These are phyloP conservation scores for Psammodynastes pulverulentus DNA, from an alignment of 2,113 vertebrate species.

Conservation along the genomic window DNA sequence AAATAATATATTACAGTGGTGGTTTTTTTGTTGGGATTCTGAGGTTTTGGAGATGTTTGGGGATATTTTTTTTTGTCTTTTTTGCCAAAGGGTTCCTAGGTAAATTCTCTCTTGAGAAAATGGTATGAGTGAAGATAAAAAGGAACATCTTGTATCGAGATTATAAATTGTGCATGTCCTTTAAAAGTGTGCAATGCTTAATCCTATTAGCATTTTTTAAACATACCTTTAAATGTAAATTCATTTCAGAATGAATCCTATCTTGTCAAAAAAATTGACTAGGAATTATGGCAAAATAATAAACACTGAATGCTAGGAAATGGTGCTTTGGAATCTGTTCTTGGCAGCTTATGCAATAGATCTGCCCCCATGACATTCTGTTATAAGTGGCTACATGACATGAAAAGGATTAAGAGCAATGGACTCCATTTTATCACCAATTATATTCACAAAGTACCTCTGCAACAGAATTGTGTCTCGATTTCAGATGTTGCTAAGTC, in stretches of 20 bases:
- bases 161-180: constrained; percentile 65
- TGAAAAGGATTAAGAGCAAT: background rate
- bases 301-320: constrained; percentile 62
- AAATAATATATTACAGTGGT: constrained; percentile 51
- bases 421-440: background rate
- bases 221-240: constrained; percentile 59
- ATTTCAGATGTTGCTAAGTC: background rate
- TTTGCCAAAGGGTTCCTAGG: constrained; percentile 38
- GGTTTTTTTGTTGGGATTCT: constrained; percentile 17
- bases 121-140: constrained; percentile 46
- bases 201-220: constrained; percentile 36
- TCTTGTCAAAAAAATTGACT: constrained; percentile 55
- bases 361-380: background rate
- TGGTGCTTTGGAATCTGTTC: constrained; percentile 23
- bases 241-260: constrained; percentile 61
- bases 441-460: background rate
- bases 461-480: background rate
- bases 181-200: constrained; percentile 52
- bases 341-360: background rate
- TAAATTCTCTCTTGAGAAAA: constrained; percentile 37
- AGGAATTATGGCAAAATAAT: constrained; percentile 66
- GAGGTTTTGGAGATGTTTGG: background rate
- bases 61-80: background rate
- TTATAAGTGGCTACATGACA: background rate
- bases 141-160: constrained; percentile 52